Evolutionary conservation across 2,113 vertebrate species (phyloP), one percentile per base, ranked within the genome.

Genomic region (Aplodontia rufa): DNA sequence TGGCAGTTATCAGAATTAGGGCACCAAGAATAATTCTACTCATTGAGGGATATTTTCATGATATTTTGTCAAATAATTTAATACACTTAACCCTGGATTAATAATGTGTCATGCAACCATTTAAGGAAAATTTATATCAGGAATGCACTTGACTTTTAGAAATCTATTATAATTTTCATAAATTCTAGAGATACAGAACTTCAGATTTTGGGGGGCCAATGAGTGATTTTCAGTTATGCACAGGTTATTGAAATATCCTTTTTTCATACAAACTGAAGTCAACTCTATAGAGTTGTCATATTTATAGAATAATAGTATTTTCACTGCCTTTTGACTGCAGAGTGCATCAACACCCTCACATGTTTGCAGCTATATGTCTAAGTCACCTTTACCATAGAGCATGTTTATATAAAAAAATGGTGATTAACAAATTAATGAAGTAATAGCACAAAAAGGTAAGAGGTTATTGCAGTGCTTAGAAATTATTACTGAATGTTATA

Each of bases 281-380:
- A 60, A 17, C 8, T 42, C 19, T 60, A 40, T 32, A 20, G 8
- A 28, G 1, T 76, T 86, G 60, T 13, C 32, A 32, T 40, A 30
- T 86, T 90, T 76, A 76, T 69, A 76, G 53, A 55, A 42, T 35
- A 53, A 42, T 55, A 37, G 45, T 37, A 80, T 90, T 90, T 47
- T 71, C 53, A 81, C n/a, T n/a, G 69, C 7, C 20, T 35, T 37
- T 40, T 93, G 26, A 71, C 14, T 14, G 10, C 12, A 60, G 28
- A 53, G 8, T 55, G 1, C n/a, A 69, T 40, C 49, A 84, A 76
- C 53, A 45, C 9, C 55, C 35, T 40, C 13, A 19, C 45, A 3
- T 22, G 4, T 26, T 64, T 42, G 45, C 37, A 51, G 12, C n/a
- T 58, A 11, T 80, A 40, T 85, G 45, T 71, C 35, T 58, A n/a